These are phyloP conservation scores for Esperia sulphurella DNA, from an alignment of 2,888 invertebrate genomes.

Conservation along the genomic window DNA sequence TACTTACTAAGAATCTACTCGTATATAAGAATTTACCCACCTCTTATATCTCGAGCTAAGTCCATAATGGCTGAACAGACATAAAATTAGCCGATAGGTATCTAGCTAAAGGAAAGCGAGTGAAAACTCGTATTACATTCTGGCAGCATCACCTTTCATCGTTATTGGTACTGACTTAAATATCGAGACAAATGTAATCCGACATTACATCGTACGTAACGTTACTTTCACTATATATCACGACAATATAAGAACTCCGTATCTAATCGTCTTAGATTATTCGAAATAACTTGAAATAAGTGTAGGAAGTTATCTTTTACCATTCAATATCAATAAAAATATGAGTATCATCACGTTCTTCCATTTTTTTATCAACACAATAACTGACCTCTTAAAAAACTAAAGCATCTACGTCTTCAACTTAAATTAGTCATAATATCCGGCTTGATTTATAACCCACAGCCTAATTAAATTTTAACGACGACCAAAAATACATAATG, in stretches of 20 bases:
- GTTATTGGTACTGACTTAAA: neutral
- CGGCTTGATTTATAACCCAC: neutral
- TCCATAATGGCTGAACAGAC: no score
- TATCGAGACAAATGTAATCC: constrained; percentile 4
- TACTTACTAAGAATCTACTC: no score
- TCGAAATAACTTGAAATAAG: neutral
- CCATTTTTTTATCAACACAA: neutral
- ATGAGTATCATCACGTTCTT: neutral
- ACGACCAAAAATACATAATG: constrained; percentile 1
- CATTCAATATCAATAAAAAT: neutral
- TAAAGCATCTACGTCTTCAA: neutral
- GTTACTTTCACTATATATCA: constrained; percentile 16
- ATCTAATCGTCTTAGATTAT: constrained; percentile 29
- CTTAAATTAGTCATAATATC: neutral
- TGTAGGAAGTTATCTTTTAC: neutral
- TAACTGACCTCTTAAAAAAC: neutral
- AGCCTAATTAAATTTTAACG: neutral
- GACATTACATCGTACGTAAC: neutral
- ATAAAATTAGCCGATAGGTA: neutral
- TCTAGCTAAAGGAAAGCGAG: neutral
- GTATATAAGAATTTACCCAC: no score
- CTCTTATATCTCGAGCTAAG: no score
- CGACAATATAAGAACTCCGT: constrained; percentile 15
- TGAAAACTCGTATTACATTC: neutral
- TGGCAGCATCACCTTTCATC: neutral